Evolutionary conservation across 2,113 vertebrate genomes (phyloP).

Genomic region (Platanista minor): DNA sequence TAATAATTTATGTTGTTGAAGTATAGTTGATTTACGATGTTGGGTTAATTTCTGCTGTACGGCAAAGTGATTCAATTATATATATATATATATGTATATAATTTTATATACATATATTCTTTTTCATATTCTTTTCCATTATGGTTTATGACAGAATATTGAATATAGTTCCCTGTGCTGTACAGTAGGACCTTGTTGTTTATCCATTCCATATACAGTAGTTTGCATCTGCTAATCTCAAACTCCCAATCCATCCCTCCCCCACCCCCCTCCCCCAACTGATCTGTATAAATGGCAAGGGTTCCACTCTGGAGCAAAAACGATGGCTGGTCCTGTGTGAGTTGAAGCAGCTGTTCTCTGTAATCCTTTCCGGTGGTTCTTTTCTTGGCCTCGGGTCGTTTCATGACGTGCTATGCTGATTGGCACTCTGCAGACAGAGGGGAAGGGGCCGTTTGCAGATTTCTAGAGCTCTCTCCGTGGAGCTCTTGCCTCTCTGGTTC

Average conservation of each 20-base stretch:
- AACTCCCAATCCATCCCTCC: not conserved
- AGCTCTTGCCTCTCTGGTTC: not conserved
- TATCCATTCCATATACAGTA: not conserved
- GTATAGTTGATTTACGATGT: not conserved
- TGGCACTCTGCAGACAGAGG: no score
- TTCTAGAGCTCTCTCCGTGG: not conserved
- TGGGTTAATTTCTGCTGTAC: not conserved
- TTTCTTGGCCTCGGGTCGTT: not conserved
- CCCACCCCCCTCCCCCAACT: not conserved
- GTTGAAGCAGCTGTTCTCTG: not conserved
- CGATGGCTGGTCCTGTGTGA: no score
- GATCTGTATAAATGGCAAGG: not conserved
- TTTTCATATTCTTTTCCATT: not conserved
- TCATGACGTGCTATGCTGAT: rapidly evolving
- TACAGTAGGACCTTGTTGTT: not conserved
- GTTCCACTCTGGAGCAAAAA: not conserved
- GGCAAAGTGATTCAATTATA: not conserved
- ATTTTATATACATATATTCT: not conserved
- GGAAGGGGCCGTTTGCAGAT: not conserved
- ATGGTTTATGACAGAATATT: not conserved
- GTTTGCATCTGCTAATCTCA: not conserved
- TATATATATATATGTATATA: rapidly evolving
- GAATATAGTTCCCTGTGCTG: no score
- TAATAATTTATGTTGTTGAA: not conserved
- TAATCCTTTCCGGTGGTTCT: not conserved